Evolutionary conservation across 2,888 invertebrate species (phyloP), one percentile per base, ranked within the genome.

Genomic region (Yponomeuta plumbellus): DNA sequence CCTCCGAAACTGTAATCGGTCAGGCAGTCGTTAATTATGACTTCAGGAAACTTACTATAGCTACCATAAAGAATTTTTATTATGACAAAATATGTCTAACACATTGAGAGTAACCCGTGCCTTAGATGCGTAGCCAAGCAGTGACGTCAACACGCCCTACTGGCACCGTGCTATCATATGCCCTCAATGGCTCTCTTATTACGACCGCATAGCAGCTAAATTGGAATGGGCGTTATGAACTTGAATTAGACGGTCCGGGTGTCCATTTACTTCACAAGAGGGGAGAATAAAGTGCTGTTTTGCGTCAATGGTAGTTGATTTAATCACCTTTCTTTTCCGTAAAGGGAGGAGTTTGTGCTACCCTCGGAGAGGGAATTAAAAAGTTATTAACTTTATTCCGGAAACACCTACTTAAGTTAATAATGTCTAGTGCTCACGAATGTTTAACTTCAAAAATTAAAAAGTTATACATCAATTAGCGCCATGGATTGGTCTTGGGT

Each of bases 141-240:
- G 22, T 59, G 59, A 59, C 59, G 23, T 59, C 59, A 59, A 8
- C 6, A n/a, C 59, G 11, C 13, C 59, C 59, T 22, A 23, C 59
- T 59, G 22, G 44, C 44, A 59, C 59, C 23, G 8, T 22, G 59
- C 21, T 59, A 13, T 52, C 1, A 52, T 52, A 17, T 52, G 44
- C 44, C 44, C 44, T 52, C 44, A 52, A 52, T 52, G 44, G 17
- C 0, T 13, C 17, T 52, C 44, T 52, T 52, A 17, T 52, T 52
- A 52, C 44, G 44, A 52, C 44, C 44, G 17, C 44, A 52, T 52
- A 52, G 44, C 44, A 52, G 17, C 44, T 52, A 52, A 52, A 52
- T 52, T 52, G 44, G 44, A 52, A 52, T 52, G 44, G 13, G 17
- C 17, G 44, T 5, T 52, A 52, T 52, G 44, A 52, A 52, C 44